A percentile compares a stretch with the other conserved stretches of the same genome.
phyloP scores from a whole-genome alignment of 2,113 vertebrate species.

The Paraplagusia blochii region DNA sequence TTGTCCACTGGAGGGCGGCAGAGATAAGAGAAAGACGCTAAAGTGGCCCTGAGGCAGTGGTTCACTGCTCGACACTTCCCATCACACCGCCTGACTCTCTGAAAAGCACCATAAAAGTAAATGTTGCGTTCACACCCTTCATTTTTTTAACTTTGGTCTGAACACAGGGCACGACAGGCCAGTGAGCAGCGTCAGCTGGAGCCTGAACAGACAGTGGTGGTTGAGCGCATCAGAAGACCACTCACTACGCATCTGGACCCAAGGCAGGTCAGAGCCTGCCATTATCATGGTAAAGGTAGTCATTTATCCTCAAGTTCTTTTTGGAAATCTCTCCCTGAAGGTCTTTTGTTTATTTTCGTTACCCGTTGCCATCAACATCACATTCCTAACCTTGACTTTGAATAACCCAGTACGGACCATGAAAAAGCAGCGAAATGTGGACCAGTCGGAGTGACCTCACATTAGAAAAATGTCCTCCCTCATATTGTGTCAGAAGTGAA shows the following conservation, averaged over 20 bases:
- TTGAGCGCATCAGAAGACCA: slow-evolving; percentile 81
- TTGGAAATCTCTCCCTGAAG: neutral
- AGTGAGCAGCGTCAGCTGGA: slow-evolving; percentile 82
- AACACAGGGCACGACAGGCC: slow-evolving; percentile 82
- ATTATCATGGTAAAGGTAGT: slow-evolving; percentile 78
- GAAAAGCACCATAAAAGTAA: slow-evolving; percentile 46
- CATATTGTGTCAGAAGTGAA: slow-evolving; percentile 29
- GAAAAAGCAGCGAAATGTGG: slow-evolving; percentile 22
- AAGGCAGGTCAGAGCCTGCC: slow-evolving; percentile 54
- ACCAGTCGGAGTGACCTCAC: slow-evolving; percentile 45
- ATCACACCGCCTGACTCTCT: slow-evolving; percentile 20
- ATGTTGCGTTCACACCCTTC: slow-evolving; percentile 26
- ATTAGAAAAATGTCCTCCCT: slow-evolving; percentile 45
- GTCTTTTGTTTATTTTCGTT: neutral
- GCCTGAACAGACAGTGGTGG: slow-evolving; percentile 79
- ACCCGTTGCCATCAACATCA: neutral
- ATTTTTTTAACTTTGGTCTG: slow-evolving; percentile 25
- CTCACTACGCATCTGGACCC: slow-evolving; percentile 81
- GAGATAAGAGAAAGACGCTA: slow-evolving; percentile 39
- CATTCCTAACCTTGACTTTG: neutral
- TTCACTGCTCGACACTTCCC: slow-evolving; percentile 24
- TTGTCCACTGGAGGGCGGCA: slow-evolving; percentile 66
- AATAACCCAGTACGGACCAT: slow-evolving; percentile 1
- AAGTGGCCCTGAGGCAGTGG: slow-evolving; percentile 25
- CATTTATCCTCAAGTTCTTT: neutral